A percentile compares a stretch with the other conserved stretches of the same genome.
These are phyloP conservation scores for Trachemys scripta DNA, from an alignment of 2,113 vertebrate species.

Conservation along the genomic window DNA sequence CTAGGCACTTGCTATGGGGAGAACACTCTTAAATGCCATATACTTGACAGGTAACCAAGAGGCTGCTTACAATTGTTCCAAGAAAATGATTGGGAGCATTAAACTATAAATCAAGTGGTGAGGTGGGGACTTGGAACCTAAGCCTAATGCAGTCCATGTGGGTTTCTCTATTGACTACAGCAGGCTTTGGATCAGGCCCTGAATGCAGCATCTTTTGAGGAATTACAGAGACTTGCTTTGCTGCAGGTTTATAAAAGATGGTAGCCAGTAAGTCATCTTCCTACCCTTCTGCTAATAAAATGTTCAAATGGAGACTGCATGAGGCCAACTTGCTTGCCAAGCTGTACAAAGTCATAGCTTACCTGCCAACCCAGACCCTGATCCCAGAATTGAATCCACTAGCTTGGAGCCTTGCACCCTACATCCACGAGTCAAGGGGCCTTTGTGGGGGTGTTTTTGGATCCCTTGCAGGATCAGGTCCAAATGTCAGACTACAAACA, in stretches of 20 bases:
- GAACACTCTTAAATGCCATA: not conserved
- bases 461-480: not conserved
- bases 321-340: not conserved
- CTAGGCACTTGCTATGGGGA: not conserved
- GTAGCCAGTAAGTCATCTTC: not conserved
- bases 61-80: not conserved
- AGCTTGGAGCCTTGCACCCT: not conserved
- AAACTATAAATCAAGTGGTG: not conserved
- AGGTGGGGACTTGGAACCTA: not conserved
- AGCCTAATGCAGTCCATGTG: not conserved
- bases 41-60: not conserved
- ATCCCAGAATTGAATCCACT: not conserved
- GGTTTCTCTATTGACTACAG: not conserved
- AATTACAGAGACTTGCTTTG: not conserved
- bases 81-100: not conserved
- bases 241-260: not conserved
- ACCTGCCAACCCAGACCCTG: not conserved
- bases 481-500: not conserved
- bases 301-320: not conserved
- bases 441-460: not conserved
- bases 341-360: not conserved
- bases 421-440: not conserved
- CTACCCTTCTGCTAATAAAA: not conserved
- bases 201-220: not conserved
- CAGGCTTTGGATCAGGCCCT: not conserved